A percentile compares a stretch with the other conserved stretches of the same genome.
Evolutionary conservation across 2,113 vertebrate genomes (phyloP).

Genomic region (Tachycineta bicolor): DNA sequence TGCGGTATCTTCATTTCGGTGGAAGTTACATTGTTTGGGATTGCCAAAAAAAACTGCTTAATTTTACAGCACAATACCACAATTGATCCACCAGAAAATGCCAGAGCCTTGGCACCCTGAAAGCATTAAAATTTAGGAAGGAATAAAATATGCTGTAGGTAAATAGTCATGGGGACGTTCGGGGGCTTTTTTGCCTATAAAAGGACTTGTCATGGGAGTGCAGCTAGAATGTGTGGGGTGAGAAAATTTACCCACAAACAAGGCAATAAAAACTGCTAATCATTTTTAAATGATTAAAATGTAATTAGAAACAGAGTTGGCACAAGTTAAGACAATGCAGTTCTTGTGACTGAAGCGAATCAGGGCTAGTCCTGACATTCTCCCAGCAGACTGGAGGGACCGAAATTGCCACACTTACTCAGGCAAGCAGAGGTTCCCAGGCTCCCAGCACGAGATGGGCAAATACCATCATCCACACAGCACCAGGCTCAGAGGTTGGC

Average conservation of each 20-base stretch:
- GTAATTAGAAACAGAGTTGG: conserved; percentile 70
- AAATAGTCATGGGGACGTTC: background rate
- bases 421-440: conserved; percentile 55
- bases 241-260: conserved; percentile 69
- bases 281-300: conserved; percentile 71
- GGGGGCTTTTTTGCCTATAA: conserved; percentile 56
- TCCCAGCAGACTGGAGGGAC: conserved; percentile 47
- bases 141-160: conserved; percentile 66
- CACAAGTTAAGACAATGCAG: conserved; percentile 66
- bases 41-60: conserved; percentile 62
- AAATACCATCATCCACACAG: background rate
- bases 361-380: conserved; percentile 58
- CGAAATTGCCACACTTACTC: conserved; percentile 57
- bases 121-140: conserved; percentile 53
- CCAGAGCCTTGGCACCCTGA: conserved; percentile 38
- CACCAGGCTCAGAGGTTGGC: background rate
- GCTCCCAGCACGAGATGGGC: conserved; percentile 12
- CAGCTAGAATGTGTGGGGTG: conserved; percentile 64
- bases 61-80: conserved; percentile 62
- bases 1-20: conserved; percentile 57
- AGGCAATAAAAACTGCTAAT: conserved; percentile 69
- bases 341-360: conserved; percentile 58
- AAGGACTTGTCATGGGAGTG: conserved; percentile 51
- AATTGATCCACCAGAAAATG: conserved; percentile 59
- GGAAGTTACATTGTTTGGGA: conserved; percentile 57